phyloP scores from a whole-genome alignment of 2,113 vertebrate genomes.

The Benitochromis conjunctus region DNA sequence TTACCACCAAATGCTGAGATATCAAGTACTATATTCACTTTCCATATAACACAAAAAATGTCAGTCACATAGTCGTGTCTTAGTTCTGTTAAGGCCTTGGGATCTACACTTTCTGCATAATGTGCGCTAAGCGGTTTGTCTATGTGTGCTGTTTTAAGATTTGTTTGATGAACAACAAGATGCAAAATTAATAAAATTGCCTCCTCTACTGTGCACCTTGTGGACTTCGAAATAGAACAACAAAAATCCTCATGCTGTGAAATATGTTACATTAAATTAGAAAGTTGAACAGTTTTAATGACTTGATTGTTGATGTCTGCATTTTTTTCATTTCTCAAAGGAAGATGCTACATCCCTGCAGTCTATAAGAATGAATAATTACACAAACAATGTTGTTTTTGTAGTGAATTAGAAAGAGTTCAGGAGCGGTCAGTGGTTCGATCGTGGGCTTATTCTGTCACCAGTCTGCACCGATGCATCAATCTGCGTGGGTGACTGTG shows the following conservation, averaged over 20 bases:
- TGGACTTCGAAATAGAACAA: background rate
- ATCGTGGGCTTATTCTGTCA: background rate
- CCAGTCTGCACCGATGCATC: background rate
- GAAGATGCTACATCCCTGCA: background rate
- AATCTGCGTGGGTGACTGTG: background rate
- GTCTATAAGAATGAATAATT: background rate
- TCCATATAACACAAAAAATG: conserved; percentile 12
- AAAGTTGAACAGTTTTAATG: background rate
- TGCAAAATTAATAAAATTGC: background rate
- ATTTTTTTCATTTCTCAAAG: background rate
- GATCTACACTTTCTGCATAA: background rate
- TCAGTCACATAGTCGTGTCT: conserved; percentile 17
- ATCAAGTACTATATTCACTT: background rate
- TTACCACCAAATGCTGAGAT: conserved; percentile 18
- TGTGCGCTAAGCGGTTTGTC: background rate
- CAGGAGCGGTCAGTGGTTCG: background rate
- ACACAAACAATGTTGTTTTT: background rate
- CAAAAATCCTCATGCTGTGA: background rate
- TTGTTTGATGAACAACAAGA: background rate
- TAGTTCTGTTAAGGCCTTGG: background rate
- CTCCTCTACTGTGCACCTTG: background rate
- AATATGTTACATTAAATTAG: background rate
- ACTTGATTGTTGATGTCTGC: background rate
- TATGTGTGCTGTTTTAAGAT: background rate
- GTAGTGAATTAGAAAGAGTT: background rate